phyloP scores from a whole-genome alignment of 2,797 vertebrate species.

The Botia almorhae region DNA sequence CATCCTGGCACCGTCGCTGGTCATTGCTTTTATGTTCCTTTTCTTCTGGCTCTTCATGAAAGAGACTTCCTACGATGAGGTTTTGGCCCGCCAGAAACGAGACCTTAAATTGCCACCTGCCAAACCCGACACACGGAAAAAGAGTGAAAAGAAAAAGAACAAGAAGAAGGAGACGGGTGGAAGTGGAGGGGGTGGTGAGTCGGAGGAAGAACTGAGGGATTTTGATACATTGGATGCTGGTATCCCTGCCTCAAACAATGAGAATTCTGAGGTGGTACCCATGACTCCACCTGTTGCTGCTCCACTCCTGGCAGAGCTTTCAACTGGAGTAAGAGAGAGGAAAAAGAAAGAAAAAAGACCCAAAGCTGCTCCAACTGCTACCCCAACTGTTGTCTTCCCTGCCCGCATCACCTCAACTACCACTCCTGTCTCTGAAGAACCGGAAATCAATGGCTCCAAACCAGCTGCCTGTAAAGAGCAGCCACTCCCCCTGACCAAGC shows the following conservation, averaged over 20 bases:
- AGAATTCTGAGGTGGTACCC: slow-evolving; percentile 74
- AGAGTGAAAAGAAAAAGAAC: slow-evolving; percentile 94
- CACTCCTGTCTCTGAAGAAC: slow-evolving; percentile 62
- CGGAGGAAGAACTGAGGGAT: slow-evolving; percentile 89
- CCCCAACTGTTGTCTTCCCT: slow-evolving; percentile 59
- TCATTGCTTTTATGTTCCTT: slow-evolving; percentile 94
- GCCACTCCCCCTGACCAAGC: slow-evolving; percentile 82
- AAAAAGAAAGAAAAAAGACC: slow-evolving; percentile 96
- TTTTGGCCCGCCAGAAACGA: slow-evolving; percentile 92
- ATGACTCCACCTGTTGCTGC: slow-evolving; percentile 56
- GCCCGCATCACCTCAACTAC: slow-evolving; percentile 32
- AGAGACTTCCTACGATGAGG: slow-evolving; percentile 97
- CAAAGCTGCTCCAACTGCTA: slow-evolving; percentile 71
- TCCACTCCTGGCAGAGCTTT: slow-evolving; percentile 68
- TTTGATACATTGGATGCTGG: slow-evolving; percentile 84
- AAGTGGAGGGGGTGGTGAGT: slow-evolving; percentile 86
- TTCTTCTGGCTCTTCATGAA: slow-evolving; percentile 99
- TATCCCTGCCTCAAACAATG: slow-evolving; percentile 72
- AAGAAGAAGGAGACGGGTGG: slow-evolving; percentile 92
- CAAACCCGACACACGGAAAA: slow-evolving; percentile 89
- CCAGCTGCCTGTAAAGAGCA: slow-evolving; percentile 79
- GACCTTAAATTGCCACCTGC: slow-evolving; percentile 85
- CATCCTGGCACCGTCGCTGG: slow-evolving; percentile 91
- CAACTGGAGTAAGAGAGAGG: slow-evolving; percentile 83
- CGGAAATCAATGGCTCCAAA: slow-evolving; percentile 86